Conservation (phyloP, 2,888 invertebrate genomes). For the Andrena haemorrhoa region DNA sequence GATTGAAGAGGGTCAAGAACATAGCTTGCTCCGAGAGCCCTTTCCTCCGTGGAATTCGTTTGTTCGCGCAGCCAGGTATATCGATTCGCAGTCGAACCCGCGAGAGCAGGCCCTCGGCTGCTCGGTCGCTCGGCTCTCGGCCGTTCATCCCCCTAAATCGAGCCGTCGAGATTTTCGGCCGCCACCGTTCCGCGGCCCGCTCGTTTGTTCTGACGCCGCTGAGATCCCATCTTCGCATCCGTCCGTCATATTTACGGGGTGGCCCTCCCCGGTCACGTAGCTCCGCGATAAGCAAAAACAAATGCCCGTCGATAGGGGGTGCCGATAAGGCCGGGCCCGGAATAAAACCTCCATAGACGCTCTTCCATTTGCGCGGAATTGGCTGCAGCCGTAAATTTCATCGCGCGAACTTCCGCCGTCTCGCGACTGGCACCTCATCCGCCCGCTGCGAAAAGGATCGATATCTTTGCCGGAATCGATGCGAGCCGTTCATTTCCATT, state of each 20-base stretch:
- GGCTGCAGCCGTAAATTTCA: slow-evolving; percentile 71
- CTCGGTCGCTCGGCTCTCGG: slow-evolving; percentile 9
- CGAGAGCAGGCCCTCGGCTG: slow-evolving; percentile 27
- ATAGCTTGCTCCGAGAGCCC: background rate
- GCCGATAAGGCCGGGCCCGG: slow-evolving; percentile 67
- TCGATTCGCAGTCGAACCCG: slow-evolving; percentile 67
- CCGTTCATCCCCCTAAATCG: slow-evolving; percentile 57
- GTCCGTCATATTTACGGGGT: slow-evolving; percentile 81
- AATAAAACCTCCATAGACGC: slow-evolving; percentile 73
- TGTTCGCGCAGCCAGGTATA: slow-evolving; percentile 65
- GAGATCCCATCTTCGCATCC: slow-evolving; percentile 75
- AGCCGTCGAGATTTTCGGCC: slow-evolving; percentile 68
- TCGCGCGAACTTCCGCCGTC: slow-evolving; percentile 70
- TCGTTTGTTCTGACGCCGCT: slow-evolving; percentile 73
- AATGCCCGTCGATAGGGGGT: slow-evolving; percentile 79
- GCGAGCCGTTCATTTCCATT: slow-evolving; percentile 28
- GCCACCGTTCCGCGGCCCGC: slow-evolving; percentile 43
- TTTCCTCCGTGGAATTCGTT: slow-evolving; percentile 43
- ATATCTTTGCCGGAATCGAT: slow-evolving; percentile 57
- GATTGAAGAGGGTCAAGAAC: background rate
- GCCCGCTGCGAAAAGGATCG: slow-evolving; percentile 57
- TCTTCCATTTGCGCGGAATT: slow-evolving; percentile 74
- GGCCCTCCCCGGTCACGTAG: slow-evolving; percentile 70
- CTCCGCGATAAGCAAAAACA: slow-evolving; percentile 81
- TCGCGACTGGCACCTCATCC: slow-evolving; percentile 58